Evolutionary conservation across 2,113 vertebrate species (phyloP), one percentile per base, ranked within the genome.

Genomic region (Calypte anna): DNA sequence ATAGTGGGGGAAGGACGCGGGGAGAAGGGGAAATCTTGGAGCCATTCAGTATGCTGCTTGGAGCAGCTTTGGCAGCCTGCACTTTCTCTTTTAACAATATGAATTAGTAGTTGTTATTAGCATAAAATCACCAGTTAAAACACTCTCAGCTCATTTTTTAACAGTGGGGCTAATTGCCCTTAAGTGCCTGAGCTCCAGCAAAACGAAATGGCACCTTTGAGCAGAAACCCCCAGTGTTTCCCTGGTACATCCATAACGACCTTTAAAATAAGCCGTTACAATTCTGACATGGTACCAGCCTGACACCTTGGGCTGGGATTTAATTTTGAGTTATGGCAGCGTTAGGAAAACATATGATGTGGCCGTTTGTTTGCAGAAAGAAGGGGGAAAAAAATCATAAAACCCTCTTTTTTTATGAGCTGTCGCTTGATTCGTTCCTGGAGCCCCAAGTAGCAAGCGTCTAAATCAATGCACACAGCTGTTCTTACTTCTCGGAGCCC

Each of bases 391-490:
- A 93, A 88, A 97, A 98, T 98, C 98, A 98, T 99, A 99, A 99
- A 99, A 98, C 97, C 96, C 97, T 98, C 96, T 94, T 94, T 97
- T 98, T 99, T 99, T 99, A 99, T 98, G 98, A 99, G 98, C 99
- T 99, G 99, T 99, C 97, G 98, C 98, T 98, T 99, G 99, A 99
- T 98, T 98, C 98, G 98, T 99, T 99, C 98, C 99, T 99, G 99
- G 97, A 98, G 98, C 97, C 98, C 97, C 96, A 98, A 96, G 97
- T 98, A 98, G 98, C 97, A 96, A 98, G 98, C 97, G 91, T 98
- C 98, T 99, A 99, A 99, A 99, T 99, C 98, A 99, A 98, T 98
- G 98, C 93, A 88, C 98, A 98, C 99, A 99, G 99, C 99, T 99
- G 99, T 99, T 99, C 98, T 97, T 97, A 97, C 98, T 98, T 98